Percentiles rank a stretch among this genome's conserved stretches.
These are phyloP conservation scores for Helicoverpa armigera DNA, from an alignment of 1,140 invertebrate genomes.

Conservation along the genomic window DNA sequence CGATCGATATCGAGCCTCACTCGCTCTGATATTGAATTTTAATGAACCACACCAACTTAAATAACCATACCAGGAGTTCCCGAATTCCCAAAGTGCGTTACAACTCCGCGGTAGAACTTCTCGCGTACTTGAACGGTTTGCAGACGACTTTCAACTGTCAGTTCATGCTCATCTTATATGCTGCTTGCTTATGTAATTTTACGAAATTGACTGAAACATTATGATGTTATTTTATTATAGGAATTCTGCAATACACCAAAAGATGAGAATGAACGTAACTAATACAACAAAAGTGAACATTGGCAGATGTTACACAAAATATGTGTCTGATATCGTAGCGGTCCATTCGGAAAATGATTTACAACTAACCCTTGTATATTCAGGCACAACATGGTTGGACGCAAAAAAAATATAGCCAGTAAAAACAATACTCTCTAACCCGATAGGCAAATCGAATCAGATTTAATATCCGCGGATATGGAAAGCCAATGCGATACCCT, in stretches of 20 bases:
- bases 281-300: too few species aligned
- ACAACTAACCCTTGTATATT: slow-evolving; percentile 17
- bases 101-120: slow-evolving; percentile 56
- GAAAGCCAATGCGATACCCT: slow-evolving; percentile 32
- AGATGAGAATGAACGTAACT: too few species aligned
- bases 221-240: too few species aligned
- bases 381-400: slow-evolving; percentile 2
- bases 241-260: too few species aligned
- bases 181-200: slow-evolving; percentile 19
- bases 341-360: slow-evolving; percentile 25
- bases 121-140: slow-evolving; percentile 52
- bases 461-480: slow-evolving; percentile 46
- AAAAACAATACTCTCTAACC: slow-evolving; percentile 31
- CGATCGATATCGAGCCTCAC: slow-evolving; percentile 60
- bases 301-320: too few species aligned
- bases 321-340: background rate
- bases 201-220: background rate
- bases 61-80: slow-evolving; percentile 50
- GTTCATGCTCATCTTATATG: slow-evolving; percentile 59
- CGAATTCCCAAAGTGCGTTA: slow-evolving; percentile 57
- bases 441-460: slow-evolving; percentile 38
- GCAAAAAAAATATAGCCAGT: slow-evolving; percentile 11
- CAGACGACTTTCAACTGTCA: slow-evolving; percentile 60
- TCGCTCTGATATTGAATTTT: slow-evolving; percentile 64
- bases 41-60: slow-evolving; percentile 64